Conservation (phyloP, 37 sponge, comb jelly and placozoan genomes). For the Mnemiopsis leidyi region DNA sequence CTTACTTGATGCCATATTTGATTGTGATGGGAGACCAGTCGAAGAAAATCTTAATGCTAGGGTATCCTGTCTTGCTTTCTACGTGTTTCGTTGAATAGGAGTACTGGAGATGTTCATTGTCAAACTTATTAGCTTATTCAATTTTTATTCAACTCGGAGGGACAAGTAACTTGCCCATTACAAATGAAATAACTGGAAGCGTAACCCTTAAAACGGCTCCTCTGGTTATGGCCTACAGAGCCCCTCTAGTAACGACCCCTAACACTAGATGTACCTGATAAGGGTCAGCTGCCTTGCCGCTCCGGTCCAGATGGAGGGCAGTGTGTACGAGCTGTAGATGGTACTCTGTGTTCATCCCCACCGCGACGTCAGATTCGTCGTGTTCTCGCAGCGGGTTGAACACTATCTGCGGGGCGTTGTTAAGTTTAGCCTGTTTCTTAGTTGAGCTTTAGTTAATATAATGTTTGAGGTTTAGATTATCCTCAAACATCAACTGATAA, state of each 20-base stretch:
- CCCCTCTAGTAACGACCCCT: neutral
- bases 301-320: neutral
- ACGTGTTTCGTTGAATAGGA: neutral
- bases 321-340: constrained; percentile 37
- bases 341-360: neutral
- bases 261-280: neutral
- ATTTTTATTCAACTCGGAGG: no score
- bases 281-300: neutral
- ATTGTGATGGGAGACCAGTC: constrained; percentile 33
- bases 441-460: no score
- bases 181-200: no score
- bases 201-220: neutral
- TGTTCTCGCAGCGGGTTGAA: constrained; percentile 5
- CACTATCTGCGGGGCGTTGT: neutral
- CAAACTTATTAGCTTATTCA: no score
- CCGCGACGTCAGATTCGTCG: neutral
- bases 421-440: no score
- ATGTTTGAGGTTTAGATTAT: no score
- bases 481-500: no score
- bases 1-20: constrained; percentile 27
- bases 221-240: neutral
- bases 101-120: neutral
- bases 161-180: no score
- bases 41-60: neutral
- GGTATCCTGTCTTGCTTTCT: neutral